Conservation (phyloP, 2,888 invertebrate genomes). For the Nasonovia ribisnigri region DNA sequence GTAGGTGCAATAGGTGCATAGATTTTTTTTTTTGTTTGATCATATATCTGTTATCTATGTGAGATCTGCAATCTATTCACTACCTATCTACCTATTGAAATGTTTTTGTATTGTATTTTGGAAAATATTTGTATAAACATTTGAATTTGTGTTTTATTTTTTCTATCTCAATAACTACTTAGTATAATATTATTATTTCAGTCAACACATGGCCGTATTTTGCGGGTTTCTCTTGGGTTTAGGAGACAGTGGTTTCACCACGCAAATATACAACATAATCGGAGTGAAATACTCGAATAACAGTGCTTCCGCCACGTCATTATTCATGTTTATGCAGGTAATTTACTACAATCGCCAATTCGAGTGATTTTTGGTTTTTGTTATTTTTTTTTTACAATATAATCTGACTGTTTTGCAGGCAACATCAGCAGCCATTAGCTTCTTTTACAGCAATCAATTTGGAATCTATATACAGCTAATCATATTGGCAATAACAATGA, state of each 20-base stretch:
- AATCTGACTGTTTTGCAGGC: constrained; percentile 74
- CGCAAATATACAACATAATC: constrained; percentile 93
- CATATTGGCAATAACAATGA: constrained; percentile 79
- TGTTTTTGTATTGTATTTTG: neutral
- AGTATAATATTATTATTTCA: constrained; percentile 68
- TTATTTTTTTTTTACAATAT: neutral
- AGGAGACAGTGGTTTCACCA: constrained; percentile 97
- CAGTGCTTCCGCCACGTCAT: constrained; percentile 95
- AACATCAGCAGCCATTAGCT: constrained; percentile 85
- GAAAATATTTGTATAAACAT: neutral
- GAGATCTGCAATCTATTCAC: too few relatives aligned
- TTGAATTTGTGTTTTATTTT: neutral
- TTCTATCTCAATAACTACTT: neutral
- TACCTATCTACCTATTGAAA: too few relatives aligned
- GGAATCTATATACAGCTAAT: constrained; percentile 80
- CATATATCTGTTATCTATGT: too few relatives aligned
- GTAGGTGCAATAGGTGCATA: too few relatives aligned
- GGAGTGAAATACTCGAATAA: constrained; percentile 89
- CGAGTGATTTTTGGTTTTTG: neutral
- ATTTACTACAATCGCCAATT: too few relatives aligned
- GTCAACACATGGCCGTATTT: constrained; percentile 80
- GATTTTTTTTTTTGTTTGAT: too few relatives aligned
- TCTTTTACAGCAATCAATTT: constrained; percentile 84
- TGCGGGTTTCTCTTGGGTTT: constrained; percentile 94
- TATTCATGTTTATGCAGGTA: constrained; percentile 96